Base-by-base conservation (phyloP, 1,140 invertebrate species). In the Tetragonula clypearis region DNA sequence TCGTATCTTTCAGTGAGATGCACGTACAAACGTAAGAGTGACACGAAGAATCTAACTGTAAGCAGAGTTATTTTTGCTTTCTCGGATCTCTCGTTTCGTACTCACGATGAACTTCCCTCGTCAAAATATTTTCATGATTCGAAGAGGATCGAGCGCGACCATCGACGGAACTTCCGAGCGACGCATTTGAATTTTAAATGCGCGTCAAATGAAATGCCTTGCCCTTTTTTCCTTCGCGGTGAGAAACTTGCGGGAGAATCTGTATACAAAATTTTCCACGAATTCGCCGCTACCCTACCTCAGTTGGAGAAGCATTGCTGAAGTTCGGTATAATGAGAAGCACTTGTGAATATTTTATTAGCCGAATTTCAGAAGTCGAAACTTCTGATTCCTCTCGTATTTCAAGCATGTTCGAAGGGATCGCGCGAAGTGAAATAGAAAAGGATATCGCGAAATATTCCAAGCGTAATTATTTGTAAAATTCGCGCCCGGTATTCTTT, bases 121-220 rank as follows among this genome's bases (percentile, higher is more conserved):
- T 68, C 62, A 21, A 82, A 82, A 76, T 65, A 77, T 68, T 41
- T 30, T 19, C 73, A 62, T 35, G 53, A 77, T 77, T 77, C 12
- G 53, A 55, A 41, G 23, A 58, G n/a, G 35, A n/a, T 71, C 21
- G 68, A 71, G 41, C 41, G 41, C 41, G 58, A 30, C n/a, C n/a
- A 41, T 0, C 58, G 71, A 65, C 55, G 49, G 26, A 75, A 82
- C 12, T 75, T 62, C 55, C 62, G 19, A 55, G 26, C 35, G 41
- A n/a, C 26, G 79, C 19, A 82, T 82, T 75, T 82, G 71, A 82
- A 82, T 82, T 82, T 82, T 75, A 75, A 75, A 82, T 82, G 58
- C 21, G 17, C 41, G 3, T 23, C 49, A 71, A 82, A 65, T 65
- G n/a, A 82, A 82, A 41, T 26, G 79, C 23, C 71, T 6, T 55